Evolutionary conservation across 2,888 invertebrate species (phyloP), one percentile per base, ranked within the genome.

Genomic region (Nomada ferruginata): DNA sequence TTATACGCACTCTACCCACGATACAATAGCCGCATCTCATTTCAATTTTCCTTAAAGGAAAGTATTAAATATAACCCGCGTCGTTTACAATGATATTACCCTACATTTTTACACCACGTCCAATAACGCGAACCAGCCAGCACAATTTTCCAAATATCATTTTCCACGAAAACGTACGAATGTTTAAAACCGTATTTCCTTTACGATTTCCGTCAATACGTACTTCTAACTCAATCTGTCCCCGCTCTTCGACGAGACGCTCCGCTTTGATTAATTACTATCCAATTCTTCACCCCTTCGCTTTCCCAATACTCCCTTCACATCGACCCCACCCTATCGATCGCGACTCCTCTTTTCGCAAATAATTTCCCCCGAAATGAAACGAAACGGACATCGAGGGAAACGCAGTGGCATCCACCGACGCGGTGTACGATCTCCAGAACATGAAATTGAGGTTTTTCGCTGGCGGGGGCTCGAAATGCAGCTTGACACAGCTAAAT

Each of bases 401-500:
- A 44, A 47, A 42, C 23, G 9, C 18, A 23, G 18, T 1, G 23
- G 2, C 1, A 11, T 0, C 57, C 4, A 44, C 13, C 20, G 18
- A 3, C 20, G 44, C 23, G 59, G 47, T 23, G 26, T 36, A 7
- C 23, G 29, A 47, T 61, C 66, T 55, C 55, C 10, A 42, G 53
- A 50, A 60, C 47, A 15, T 7, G 52, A 26, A 42, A 74, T 42
- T 13, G 64, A 26, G 57, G 74, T 59, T 74, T 64, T 74, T 29
- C 47, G 69, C 23, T 47, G 18, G 53, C 36, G 10, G n/a, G 11
- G 42, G 50, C 61, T 66, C 50, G 55, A 11, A 18, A 13, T 13
- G 66, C 61, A 36, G 57, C 47, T 70, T 74, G 73, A 50, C 66
- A 68, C 57, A 83, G 52, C 26, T 68, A 83, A 83, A 83, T 83